A percentile compares a stretch with the other conserved stretches of the same genome.
Evolutionary conservation across 2,797 vertebrate species (phyloP).

Genomic region (Lutjanus argentimaculatus): DNA sequence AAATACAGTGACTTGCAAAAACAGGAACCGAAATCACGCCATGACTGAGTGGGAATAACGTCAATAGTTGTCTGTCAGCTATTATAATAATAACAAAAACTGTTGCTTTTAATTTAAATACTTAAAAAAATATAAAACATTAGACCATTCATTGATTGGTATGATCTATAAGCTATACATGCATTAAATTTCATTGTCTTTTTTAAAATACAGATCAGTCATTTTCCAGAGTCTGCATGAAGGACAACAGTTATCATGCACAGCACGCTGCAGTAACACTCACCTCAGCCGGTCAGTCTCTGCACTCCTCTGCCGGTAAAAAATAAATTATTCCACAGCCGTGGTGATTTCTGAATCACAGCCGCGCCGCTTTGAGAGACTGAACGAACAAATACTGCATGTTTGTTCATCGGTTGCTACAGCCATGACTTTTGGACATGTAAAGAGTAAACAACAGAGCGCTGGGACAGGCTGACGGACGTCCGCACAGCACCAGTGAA

Average conservation of each 20-base stretch:
- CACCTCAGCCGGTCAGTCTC: conserved; percentile 35
- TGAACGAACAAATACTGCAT: conserved; percentile 4
- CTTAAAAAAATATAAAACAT: not conserved
- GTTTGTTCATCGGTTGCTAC: conserved; percentile 51
- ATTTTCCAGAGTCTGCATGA: not conserved
- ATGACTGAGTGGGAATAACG: not conserved
- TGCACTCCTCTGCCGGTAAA: not conserved
- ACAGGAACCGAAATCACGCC: conserved; percentile 30
- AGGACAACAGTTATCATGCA: not conserved
- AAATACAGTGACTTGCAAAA: conserved; percentile 75
- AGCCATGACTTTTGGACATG: conserved; percentile 79
- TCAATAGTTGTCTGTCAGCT: not conserved
- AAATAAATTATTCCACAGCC: conserved; percentile 30
- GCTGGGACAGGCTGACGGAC: not conserved
- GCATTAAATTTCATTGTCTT: not conserved
- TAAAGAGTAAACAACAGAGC: conserved; percentile 46
- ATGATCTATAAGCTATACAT: not conserved
- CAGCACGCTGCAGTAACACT: not conserved
- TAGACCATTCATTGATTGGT: not conserved
- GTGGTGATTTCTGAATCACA: conserved; percentile 4
- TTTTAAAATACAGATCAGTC: not conserved
- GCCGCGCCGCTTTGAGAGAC: conserved; percentile 1
- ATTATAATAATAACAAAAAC: too few relatives aligned
- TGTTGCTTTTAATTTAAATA: not conserved
- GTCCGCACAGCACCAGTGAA: not conserved